phyloP scores from a whole-genome alignment of 2,113 vertebrate genomes.

The Notechis scutatus region DNA sequence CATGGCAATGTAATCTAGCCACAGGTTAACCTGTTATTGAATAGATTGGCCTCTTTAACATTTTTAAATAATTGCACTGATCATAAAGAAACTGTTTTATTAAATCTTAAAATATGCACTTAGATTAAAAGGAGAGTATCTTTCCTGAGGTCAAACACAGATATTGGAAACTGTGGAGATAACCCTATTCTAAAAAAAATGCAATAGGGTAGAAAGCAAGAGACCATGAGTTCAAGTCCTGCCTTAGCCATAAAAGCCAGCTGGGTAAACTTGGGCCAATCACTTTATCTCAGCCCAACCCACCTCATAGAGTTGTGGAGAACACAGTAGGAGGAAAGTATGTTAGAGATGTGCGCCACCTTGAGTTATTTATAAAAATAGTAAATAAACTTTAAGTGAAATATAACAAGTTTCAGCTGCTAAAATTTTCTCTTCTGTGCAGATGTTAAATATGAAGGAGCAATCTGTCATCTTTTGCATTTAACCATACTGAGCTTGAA shows the following conservation, averaged over 20 bases:
- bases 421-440: not conserved
- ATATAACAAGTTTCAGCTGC: not conserved
- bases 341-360: not conserved
- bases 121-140: not conserved
- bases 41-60: not conserved
- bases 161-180: not conserved
- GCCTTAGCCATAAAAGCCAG: not conserved
- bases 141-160: not conserved
- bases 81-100: slow-evolving; percentile 1
- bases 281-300: not conserved
- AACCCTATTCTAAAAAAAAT: not conserved
- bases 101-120: not conserved
- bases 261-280: not conserved
- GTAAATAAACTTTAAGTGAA: not conserved
- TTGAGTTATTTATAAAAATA: not conserved
- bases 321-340: not conserved
- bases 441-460: not conserved
- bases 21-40: not conserved
- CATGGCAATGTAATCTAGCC: not conserved
- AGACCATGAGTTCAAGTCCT: not conserved
- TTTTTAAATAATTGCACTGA: not conserved
- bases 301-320: not conserved
- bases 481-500: not conserved
- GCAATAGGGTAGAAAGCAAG: not conserved
- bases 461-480: not conserved